Base-by-base conservation (phyloP, 2,797 vertebrate species). In the Melopsittacus undulatus region DNA sequence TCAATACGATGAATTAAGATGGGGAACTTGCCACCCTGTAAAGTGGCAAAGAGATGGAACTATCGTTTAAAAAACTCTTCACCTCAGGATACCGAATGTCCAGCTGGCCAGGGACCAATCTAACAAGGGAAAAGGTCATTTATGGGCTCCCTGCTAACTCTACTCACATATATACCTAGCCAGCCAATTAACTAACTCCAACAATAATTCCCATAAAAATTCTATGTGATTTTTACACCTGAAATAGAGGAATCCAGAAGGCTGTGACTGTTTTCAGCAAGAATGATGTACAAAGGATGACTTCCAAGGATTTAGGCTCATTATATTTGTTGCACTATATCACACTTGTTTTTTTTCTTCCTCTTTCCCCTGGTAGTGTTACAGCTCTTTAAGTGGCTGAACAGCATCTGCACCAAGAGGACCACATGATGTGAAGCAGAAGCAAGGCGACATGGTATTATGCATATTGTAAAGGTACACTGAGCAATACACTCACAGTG, bases 371-470 rank as follows among this genome's bases (percentile, higher is more conserved):
- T 59, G 70, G 92, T 94, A 89, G 36, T 5, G 4, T 73, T 83
- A 88, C 87, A 94, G 92, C 80, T 92, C 74, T 92, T 89, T 93
- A 94, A 95, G 91, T 83, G 94, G 75, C 92, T 94, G 89, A 96
- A 46, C 64, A 89, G 87, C 89, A 95, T 92, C 94, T 93, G 92
- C 92, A 94, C 94, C 69, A 83, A 54, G 69, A 94, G 48, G 96
- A 95, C 94, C 95, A 81, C 91, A 91, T 90, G 91, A 91, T 89
- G 94, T 77, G 94, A 87, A 93, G 87, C 94, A 94, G 89, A 94
- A 92, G 91, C 87, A 85, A 91, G 75, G 62, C 92, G 82, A 94
- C 42, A 2, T 43, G 45, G 77, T 27, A 78, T 82, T 74, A 76
- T 70, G 85, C 93, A 89, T 74, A 76, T 79, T 61, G 74, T 70